Evolutionary conservation across 2,113 vertebrate genomes (phyloP).

Genomic region (Spea bombifrons): DNA sequence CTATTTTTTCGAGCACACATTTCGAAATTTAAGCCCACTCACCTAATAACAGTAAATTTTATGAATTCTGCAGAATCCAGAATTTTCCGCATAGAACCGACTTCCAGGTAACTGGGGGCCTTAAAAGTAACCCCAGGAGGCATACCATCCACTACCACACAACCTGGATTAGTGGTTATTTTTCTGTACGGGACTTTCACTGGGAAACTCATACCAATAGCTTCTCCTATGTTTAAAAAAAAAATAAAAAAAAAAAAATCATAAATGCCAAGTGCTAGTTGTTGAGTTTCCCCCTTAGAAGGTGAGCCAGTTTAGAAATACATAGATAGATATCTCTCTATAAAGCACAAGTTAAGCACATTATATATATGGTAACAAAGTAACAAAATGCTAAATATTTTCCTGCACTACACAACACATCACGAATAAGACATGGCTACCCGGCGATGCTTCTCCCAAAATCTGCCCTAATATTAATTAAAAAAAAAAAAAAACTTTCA

Average conservation of each 20-base stretch:
- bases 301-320: no score
- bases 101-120: slow-evolving; percentile 76
- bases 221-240: slow-evolving; percentile 62
- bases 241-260: background rate
- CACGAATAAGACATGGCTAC: no score
- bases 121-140: slow-evolving; percentile 72
- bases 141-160: slow-evolving; percentile 74
- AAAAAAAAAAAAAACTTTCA: no score
- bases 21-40: slow-evolving; percentile 13
- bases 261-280: background rate
- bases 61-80: slow-evolving; percentile 70
- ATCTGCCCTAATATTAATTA: no score
- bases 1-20: background rate
- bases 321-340: no score
- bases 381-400: no score
- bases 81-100: slow-evolving; percentile 72
- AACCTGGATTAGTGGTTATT: slow-evolving; percentile 73
- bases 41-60: slow-evolving; percentile 74
- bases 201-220: slow-evolving; percentile 71
- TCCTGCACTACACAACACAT: no score
- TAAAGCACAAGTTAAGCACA: no score
- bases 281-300: no score
- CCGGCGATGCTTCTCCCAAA: no score
- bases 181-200: slow-evolving; percentile 77
- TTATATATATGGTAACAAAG: no score